Evolutionary conservation across 30 jellyfish, hydroid and myxozoan species (phyloP).

Genomic region (Pseudorhiza aurosa): DNA sequence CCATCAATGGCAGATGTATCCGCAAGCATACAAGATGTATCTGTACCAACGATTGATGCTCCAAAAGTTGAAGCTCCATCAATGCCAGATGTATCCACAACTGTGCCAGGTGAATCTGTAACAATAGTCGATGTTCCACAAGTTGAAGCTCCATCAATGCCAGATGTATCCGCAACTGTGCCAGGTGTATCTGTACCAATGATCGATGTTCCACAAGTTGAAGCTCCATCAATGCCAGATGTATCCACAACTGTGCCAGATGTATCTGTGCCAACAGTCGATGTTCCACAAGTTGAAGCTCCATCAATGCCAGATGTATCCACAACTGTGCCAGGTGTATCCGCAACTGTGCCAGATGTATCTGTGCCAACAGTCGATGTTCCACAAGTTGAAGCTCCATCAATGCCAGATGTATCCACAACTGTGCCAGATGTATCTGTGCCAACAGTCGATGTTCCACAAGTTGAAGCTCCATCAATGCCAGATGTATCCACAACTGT

Average conservation of each 20-base stretch:
- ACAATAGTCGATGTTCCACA: neutral
- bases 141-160: neutral
- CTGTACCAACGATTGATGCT: neutral
- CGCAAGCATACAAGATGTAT: neutral
- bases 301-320: too few relatives aligned
- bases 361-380: neutral
- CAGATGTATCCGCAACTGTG: neutral
- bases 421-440: neutral
- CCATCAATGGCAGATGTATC: neutral
- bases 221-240: neutral
- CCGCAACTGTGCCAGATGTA: neutral
- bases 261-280: neutral
- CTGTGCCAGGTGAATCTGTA: neutral
- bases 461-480: neutral
- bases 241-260: neutral
- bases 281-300: neutral
- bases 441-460: neutral
- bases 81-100: neutral
- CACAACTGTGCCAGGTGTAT: too few relatives aligned
- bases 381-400: neutral
- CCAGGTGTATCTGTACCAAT: neutral
- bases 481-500: neutral
- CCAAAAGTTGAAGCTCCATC: constrained; percentile 8
- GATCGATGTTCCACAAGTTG: neutral
- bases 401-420: neutral